A percentile compares a stretch with the other conserved stretches of the same genome.
These are phyloP conservation scores for Eutolmus rufibarbis DNA, from an alignment of 2,888 invertebrate species.

Conservation along the genomic window DNA sequence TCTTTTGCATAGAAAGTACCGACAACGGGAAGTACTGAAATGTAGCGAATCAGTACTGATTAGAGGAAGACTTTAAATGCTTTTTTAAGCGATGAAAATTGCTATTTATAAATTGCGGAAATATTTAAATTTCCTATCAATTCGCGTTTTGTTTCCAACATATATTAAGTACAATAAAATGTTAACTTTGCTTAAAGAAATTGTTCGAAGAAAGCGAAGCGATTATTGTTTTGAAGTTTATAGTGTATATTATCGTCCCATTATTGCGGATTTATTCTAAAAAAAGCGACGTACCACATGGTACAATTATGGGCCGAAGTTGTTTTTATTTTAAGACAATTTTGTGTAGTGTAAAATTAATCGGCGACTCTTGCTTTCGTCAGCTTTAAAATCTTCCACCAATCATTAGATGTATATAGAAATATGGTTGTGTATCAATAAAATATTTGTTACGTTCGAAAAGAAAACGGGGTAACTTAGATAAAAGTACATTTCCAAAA, in stretches of 20 bases:
- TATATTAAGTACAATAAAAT: no score
- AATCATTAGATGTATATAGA: slow-evolving; percentile 42
- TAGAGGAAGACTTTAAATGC: slow-evolving; percentile 45
- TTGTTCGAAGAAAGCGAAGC: neutral
- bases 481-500: slow-evolving; percentile 32
- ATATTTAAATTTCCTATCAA: no score
- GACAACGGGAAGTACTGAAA: slow-evolving; percentile 48
- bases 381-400: slow-evolving; percentile 47
- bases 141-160: no score
- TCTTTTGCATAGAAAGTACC: slow-evolving; percentile 32
- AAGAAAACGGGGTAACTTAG: neutral
- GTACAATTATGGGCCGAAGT: neutral
- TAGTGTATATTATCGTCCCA: neutral
- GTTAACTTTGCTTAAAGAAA: neutral
- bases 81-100: neutral
- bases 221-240: neutral
- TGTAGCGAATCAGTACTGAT: slow-evolving; percentile 51
- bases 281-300: neutral
- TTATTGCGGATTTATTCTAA: neutral
- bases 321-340: neutral
- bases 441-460: neutral
- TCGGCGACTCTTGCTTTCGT: neutral
- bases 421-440: slow-evolving; percentile 22
- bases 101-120: neutral
- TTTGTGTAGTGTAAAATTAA: neutral